Conservation (phyloP, 30 jellyfish, hydroid and myxozoan genomes). For the Turritopsis rubra region DNA sequence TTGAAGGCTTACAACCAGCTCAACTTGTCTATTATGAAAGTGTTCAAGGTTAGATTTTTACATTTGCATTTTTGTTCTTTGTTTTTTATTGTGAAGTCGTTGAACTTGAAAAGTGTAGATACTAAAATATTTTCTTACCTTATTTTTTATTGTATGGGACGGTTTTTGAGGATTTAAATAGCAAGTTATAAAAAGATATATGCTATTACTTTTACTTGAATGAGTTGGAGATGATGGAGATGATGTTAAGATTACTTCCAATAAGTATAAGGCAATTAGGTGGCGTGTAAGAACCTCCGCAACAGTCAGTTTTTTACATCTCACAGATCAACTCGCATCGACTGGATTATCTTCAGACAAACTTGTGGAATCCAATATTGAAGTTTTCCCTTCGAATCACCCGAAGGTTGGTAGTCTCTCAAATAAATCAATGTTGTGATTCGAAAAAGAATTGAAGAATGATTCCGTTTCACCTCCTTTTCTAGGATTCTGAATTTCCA, state of each 20-base stretch:
- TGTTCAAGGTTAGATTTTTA: background rate
- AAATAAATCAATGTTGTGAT: background rate
- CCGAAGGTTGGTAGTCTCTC: background rate
- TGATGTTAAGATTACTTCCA: too few species aligned
- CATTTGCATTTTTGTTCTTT: background rate
- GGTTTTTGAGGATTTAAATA: too few species aligned
- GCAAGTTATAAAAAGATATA: too few species aligned
- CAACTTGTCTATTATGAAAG: constrained; percentile 12
- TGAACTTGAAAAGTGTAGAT: too few species aligned
- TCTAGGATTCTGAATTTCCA: constrained; percentile 83
- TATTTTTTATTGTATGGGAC: too few species aligned
- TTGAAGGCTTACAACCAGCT: constrained; percentile 66
- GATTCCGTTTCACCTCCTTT: background rate
- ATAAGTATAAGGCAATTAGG: too few species aligned
- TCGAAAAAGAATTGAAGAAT: background rate
- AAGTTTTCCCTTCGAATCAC: background rate
- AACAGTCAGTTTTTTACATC: background rate
- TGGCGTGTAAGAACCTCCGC: background rate
- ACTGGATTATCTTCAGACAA: background rate
- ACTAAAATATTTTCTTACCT: too few species aligned
- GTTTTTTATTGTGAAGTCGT: background rate
- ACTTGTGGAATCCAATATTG: background rate
- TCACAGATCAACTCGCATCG: background rate
- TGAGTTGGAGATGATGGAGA: too few species aligned
- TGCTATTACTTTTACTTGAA: too few species aligned